phyloP scores from a whole-genome alignment of 1,140 invertebrate species.

The Phortica variegata region DNA sequence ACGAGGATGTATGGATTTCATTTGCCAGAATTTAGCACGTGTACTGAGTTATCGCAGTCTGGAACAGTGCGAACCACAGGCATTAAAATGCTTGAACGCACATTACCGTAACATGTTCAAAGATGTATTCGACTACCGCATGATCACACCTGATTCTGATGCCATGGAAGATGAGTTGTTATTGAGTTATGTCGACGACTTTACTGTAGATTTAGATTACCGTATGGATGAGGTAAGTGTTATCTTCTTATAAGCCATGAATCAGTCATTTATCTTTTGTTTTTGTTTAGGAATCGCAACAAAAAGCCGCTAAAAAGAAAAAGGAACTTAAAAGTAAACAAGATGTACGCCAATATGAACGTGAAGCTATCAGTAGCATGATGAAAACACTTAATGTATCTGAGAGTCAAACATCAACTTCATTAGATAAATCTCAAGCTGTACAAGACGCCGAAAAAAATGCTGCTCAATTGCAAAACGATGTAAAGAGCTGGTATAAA shows the following conservation, averaged over 20 bases:
- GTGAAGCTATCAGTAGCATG: conserved; percentile 48
- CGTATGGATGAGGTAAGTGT: conserved; percentile 39
- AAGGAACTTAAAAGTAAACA: conserved; percentile 37
- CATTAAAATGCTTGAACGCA: conserved; percentile 60
- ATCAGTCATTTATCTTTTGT: neutral
- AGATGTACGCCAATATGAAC: conserved; percentile 41
- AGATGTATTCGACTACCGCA: conserved; percentile 53
- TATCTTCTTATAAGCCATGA: too few relatives aligned
- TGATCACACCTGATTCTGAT: conserved; percentile 63
- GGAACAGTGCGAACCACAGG: conserved; percentile 61
- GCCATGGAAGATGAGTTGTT: conserved; percentile 61
- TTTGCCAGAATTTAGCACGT: conserved; percentile 65
- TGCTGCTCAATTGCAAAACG: conserved; percentile 17
- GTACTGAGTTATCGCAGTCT: conserved; percentile 64
- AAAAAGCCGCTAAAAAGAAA: conserved; percentile 32
- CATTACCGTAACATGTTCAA: conserved; percentile 60
- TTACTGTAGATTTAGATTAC: conserved; percentile 49
- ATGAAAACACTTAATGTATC: conserved; percentile 36
- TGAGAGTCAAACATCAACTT: conserved; percentile 3
- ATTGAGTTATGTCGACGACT: conserved; percentile 55
- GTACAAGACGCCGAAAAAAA: conserved; percentile 13
- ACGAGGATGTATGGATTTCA: conserved; percentile 65
- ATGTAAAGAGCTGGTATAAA: conserved; percentile 40
- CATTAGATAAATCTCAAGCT: conserved; percentile 15
- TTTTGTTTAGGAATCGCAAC: conserved; percentile 18